phyloP scores from a whole-genome alignment of 2,888 invertebrate genomes.

The Pherbina coryleti region DNA sequence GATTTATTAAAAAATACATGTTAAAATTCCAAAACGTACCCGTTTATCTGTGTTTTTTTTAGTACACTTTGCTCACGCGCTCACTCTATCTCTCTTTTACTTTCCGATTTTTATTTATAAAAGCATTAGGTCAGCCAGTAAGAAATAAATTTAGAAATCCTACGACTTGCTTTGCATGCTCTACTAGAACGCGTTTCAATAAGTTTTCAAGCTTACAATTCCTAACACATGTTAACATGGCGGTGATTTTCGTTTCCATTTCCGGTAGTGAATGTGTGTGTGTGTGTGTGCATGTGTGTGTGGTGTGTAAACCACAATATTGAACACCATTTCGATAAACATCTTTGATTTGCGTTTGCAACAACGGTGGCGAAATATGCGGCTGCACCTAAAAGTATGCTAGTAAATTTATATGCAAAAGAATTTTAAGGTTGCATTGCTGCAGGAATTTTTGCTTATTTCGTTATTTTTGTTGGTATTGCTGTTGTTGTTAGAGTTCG shows the following conservation, averaged over 20 bases:
- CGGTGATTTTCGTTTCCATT: neutral
- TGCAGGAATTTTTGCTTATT: neutral
- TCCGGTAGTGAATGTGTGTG: neutral
- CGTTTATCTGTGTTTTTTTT: too few relatives aligned
- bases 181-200: neutral
- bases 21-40: too few relatives aligned
- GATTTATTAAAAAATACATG: too few relatives aligned
- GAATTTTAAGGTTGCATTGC: neutral
- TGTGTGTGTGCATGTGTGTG: neutral
- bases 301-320: neutral
- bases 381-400: slow-evolving; percentile 59
- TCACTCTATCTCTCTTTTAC: too few relatives aligned
- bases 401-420: slow-evolving; percentile 43
- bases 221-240: neutral
- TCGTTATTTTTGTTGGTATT: neutral
- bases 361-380: slow-evolving; percentile 45
- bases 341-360: slow-evolving; percentile 3
- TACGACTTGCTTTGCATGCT: too few relatives aligned
- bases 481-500: neutral
- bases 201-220: neutral
- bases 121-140: too few relatives aligned
- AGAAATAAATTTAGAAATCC: too few relatives aligned
- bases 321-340: slow-evolving; percentile 5
- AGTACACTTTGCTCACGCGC: too few relatives aligned
- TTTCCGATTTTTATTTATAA: too few relatives aligned